Percentiles rank a stretch among this genome's conserved stretches.
These are phyloP conservation scores for Petrocephalus zakoni DNA, from an alignment of 2,113 vertebrate genomes.

Conservation along the genomic window DNA sequence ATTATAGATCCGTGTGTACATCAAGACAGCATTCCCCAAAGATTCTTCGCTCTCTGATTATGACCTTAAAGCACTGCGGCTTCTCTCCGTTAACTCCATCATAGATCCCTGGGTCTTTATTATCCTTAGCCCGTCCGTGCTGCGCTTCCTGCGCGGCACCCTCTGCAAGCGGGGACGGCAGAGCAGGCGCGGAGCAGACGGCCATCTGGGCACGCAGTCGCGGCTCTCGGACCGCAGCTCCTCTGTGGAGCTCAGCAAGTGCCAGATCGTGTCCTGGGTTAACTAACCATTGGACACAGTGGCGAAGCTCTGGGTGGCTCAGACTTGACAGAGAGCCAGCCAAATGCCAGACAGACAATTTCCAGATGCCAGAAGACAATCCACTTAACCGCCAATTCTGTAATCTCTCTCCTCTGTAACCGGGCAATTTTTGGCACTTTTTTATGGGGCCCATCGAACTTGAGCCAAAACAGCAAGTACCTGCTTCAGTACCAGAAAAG, in stretches of 20 bases:
- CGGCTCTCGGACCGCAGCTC: neutral
- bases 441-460: neutral
- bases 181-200: neutral
- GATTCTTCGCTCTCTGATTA: neutral
- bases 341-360: neutral
- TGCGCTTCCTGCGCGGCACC: conserved; percentile 58
- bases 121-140: conserved; percentile 66
- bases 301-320: no score
- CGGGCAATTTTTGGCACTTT: neutral
- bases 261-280: neutral
- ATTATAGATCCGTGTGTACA: conserved; percentile 65
- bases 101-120: conserved; percentile 77
- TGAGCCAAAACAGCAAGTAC: neutral
- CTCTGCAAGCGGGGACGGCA: conserved; percentile 36
- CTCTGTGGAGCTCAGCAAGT: neutral
- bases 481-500: neutral
- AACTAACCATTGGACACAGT: neutral
- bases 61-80: conserved; percentile 62
- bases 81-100: conserved; percentile 76
- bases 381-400: neutral
- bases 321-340: no score
- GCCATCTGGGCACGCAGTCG: neutral
- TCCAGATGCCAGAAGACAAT: neutral
- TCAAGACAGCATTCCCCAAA: conserved; percentile 35
- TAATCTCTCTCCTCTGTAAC: neutral